phyloP scores from a whole-genome alignment of 2,113 vertebrate genomes.

The Zingel zingel region DNA sequence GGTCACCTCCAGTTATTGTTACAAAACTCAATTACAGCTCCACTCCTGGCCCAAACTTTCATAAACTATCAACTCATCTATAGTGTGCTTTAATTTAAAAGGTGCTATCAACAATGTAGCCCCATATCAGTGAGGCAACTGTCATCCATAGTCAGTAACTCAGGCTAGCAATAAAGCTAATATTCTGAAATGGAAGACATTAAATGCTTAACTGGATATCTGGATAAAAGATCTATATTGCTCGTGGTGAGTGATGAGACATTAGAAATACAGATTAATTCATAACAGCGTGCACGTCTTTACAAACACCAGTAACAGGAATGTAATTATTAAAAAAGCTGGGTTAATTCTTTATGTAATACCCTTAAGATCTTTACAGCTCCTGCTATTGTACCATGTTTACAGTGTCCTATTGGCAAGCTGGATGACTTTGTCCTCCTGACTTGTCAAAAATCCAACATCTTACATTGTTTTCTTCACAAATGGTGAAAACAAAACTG shows the following conservation, averaged over 20 bases:
- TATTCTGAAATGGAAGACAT: conserved; percentile 73
- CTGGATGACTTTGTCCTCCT: conserved; percentile 33
- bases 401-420: conserved; percentile 46
- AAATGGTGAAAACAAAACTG: conserved; percentile 51
- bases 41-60: conserved; percentile 14
- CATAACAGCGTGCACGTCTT: conserved; percentile 71
- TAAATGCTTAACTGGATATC: conserved; percentile 46
- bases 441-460: conserved; percentile 41
- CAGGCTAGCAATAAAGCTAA: conserved; percentile 42
- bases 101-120: conserved; percentile 45
- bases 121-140: conserved; percentile 21
- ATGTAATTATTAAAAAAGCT: conserved; percentile 61
- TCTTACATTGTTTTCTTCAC: conserved; percentile 37
- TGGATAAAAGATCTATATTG: conserved; percentile 48
- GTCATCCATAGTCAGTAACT: conserved; percentile 16
- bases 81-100: conserved; percentile 61
- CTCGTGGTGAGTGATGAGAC: conserved; percentile 36
- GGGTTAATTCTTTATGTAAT: conserved; percentile 48
- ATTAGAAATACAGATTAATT: conserved; percentile 51
- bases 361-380: conserved; percentile 44
- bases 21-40: conserved; percentile 31
- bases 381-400: conserved; percentile 41
- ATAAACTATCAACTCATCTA: conserved; percentile 21
- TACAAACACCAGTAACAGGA: conserved; percentile 66
- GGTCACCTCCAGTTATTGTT: conserved; percentile 2